Percentiles rank a stretch among this genome's conserved stretches.
Evolutionary conservation across 2,888 invertebrate species (phyloP).

Genomic region (Rugalucina vietnamica): DNA sequence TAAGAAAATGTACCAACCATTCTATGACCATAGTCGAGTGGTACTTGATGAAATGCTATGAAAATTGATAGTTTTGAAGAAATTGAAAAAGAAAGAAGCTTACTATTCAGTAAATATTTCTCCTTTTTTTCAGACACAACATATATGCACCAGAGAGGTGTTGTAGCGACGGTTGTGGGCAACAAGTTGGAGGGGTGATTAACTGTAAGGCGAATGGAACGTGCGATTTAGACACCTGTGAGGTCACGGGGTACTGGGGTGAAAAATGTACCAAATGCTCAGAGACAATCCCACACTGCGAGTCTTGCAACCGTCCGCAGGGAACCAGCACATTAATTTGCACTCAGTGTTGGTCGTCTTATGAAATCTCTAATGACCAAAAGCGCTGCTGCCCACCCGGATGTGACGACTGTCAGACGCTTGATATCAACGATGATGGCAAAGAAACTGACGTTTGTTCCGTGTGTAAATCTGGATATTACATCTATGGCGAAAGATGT

Average conservation of each 20-base stretch:
- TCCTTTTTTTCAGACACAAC: not conserved
- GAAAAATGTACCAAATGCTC: not conserved
- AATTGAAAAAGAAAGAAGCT: too few species aligned
- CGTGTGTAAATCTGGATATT: conserved; percentile 30
- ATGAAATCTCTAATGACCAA: not conserved
- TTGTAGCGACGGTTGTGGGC: not conserved
- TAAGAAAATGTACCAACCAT: too few species aligned
- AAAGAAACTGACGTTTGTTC: conserved; percentile 17
- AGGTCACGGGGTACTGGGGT: not conserved
- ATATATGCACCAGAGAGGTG: not conserved
- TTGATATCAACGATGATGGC: too few species aligned
- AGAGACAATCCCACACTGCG: not conserved
- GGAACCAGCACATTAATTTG: not conserved
- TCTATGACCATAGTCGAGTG: too few species aligned
- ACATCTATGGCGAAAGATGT: conserved; percentile 30
- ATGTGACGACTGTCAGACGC: not conserved
- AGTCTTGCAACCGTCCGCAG: not conserved
- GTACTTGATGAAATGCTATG: too few species aligned
- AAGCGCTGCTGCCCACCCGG: not conserved
- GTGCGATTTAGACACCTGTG: not conserved
- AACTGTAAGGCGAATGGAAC: not conserved
- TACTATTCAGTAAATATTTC: too few species aligned
- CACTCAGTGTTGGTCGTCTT: not conserved
- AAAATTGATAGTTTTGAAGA: too few species aligned
- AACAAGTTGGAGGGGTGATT: not conserved